phyloP scores from a whole-genome alignment of 92 coral and sea anemone genomes.

The Bergia puertoricense region DNA sequence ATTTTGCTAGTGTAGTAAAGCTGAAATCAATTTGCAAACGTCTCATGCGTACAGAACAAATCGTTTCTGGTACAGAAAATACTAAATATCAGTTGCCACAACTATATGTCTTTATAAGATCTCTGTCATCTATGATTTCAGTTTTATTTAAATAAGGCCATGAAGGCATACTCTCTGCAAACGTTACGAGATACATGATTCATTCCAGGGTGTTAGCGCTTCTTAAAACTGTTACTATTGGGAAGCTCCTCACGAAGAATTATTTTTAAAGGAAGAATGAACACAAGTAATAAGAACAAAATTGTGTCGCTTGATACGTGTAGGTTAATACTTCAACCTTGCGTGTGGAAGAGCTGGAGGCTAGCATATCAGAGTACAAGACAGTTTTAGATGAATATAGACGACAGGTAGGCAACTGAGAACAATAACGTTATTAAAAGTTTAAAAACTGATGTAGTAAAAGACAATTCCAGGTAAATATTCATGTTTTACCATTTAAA shows the following conservation, averaged over 20 bases:
- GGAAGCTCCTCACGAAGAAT: neutral
- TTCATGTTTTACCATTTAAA: too few species aligned
- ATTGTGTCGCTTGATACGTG: neutral
- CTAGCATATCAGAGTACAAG: slow-evolving; percentile 65
- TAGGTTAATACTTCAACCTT: slow-evolving; percentile 33
- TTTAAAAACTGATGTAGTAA: too few species aligned
- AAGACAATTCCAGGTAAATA: too few species aligned
- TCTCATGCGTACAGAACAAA: neutral
- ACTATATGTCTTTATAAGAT: neutral
- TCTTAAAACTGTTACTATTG: neutral
- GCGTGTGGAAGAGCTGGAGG: slow-evolving; percentile 48
- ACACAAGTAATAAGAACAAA: neutral
- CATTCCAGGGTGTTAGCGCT: neutral
- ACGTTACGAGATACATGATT: too few species aligned
- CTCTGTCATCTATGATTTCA: neutral
- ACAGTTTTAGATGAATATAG: slow-evolving; percentile 56
- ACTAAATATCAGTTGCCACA: too few species aligned
- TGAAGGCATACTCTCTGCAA: too few species aligned
- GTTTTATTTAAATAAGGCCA: too few species aligned
- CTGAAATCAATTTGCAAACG: neutral
- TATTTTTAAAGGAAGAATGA: neutral
- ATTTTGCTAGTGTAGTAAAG: neutral
- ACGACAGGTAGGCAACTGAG: slow-evolving; percentile 52
- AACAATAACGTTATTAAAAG: too few species aligned
- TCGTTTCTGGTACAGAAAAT: neutral